Percentiles rank a stretch among this genome's conserved stretches.
phyloP scores from a whole-genome alignment of 2,888 invertebrate genomes.

The Apantesis nais region DNA sequence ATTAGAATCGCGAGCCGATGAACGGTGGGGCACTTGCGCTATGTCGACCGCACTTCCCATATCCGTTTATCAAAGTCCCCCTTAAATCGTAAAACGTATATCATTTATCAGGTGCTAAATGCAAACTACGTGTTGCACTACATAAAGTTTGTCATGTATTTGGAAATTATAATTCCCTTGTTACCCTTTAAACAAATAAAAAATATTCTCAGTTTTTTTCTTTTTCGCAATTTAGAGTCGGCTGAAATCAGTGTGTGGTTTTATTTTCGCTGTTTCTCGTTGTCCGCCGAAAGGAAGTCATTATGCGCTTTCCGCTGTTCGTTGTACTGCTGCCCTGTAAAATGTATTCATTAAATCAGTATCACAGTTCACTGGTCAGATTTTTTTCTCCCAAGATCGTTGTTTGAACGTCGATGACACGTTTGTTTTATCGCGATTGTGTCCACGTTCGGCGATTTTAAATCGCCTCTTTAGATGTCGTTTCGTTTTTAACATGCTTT shows the following conservation, averaged over 20 bases:
- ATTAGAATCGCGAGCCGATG: slow-evolving; percentile 75
- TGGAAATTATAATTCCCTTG: neutral
- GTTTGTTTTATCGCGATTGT: slow-evolving; percentile 42
- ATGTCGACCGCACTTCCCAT: slow-evolving; percentile 71
- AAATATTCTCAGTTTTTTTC: slow-evolving; percentile 21
- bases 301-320: slow-evolving; percentile 82
- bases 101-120: slow-evolving; percentile 21
- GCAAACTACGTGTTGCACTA: neutral
- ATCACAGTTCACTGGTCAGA: slow-evolving; percentile 59
- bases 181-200: neutral
- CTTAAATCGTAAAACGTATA: slow-evolving; percentile 47
- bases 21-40: slow-evolving; percentile 66
- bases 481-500: slow-evolving; percentile 27
- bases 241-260: slow-evolving; percentile 56
- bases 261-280: slow-evolving; percentile 77
- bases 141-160: neutral
- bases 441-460: slow-evolving; percentile 41
- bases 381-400: slow-evolving; percentile 59
- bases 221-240: slow-evolving; percentile 37
- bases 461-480: slow-evolving; percentile 38
- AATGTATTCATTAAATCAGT: slow-evolving; percentile 81
- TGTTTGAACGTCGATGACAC: slow-evolving; percentile 55
- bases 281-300: slow-evolving; percentile 78
- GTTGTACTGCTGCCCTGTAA: slow-evolving; percentile 74
- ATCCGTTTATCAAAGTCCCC: slow-evolving; percentile 62